These are phyloP conservation scores for Cromileptes altivelis DNA, from an alignment of 2,113 vertebrate genomes.

Conservation along the genomic window DNA sequence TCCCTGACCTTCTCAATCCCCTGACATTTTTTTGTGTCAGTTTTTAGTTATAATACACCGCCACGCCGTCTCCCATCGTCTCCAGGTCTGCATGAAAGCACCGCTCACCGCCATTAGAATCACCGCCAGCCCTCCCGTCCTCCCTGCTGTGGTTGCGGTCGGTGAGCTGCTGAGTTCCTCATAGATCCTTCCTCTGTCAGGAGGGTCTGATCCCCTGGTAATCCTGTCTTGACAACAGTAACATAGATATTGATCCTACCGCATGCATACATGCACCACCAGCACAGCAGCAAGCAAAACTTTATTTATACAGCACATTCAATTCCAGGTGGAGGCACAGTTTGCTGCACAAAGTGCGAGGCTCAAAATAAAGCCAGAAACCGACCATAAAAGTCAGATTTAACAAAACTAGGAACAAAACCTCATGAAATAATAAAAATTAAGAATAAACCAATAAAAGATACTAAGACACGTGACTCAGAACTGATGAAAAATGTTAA, in stretches of 20 bases:
- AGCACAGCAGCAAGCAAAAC: conserved; percentile 14
- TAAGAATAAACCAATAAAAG: no score
- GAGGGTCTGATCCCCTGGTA: conserved; percentile 71
- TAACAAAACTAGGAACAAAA: no score
- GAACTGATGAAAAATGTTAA: no score
- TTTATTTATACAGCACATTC: no score
- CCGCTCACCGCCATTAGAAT: not conserved
- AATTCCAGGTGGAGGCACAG: no score
- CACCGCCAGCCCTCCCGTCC: not conserved
- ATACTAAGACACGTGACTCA: no score
- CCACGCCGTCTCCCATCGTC: not conserved
- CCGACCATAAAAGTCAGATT: no score
- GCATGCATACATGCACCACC: conserved; percentile 4
- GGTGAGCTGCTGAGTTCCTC: conserved; percentile 49
- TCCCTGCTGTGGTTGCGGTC: conserved; percentile 25
- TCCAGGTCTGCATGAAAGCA: not conserved
- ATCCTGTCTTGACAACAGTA: conserved; percentile 73
- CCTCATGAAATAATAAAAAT: no score
- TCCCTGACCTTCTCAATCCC: conserved; percentile 60
- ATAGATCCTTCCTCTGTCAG: conserved; percentile 56
- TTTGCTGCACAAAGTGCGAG: no score
- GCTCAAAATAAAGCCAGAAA: no score
- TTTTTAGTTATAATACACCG: conserved; percentile 11
- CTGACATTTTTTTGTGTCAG: not conserved
- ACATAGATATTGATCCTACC: conserved; percentile 73